A percentile compares a stretch with the other conserved stretches of the same genome.
Evolutionary conservation across 1,140 invertebrate genomes (phyloP).

Genomic region (Leptopilina clavipes): DNA sequence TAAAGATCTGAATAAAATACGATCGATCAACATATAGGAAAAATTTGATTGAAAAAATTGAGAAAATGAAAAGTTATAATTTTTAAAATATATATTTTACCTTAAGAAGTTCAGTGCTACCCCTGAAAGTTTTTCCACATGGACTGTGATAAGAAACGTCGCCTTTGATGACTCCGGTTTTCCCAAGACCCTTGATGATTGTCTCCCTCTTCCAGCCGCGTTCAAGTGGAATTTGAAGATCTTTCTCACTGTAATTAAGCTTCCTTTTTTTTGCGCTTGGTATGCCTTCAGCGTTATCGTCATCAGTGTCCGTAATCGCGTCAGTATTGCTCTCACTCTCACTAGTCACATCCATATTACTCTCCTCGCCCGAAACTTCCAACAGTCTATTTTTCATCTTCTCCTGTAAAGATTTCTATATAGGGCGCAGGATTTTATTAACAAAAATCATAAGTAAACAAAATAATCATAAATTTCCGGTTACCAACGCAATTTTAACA

Average conservation of each 20-base stretch:
- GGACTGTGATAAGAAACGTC: slow-evolving; percentile 94
- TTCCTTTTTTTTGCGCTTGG: slow-evolving; percentile 72
- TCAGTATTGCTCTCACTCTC: slow-evolving; percentile 74
- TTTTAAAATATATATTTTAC: slow-evolving; percentile 66
- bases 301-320: slow-evolving; percentile 76
- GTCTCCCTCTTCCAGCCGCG: slow-evolving; percentile 94
- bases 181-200: slow-evolving; percentile 87
- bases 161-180: slow-evolving; percentile 86
- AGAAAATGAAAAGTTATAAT: too few species aligned
- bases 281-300: slow-evolving; percentile 71
- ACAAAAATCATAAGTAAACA: slow-evolving; percentile 60
- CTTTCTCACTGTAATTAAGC: slow-evolving; percentile 75
- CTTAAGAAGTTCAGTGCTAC: slow-evolving; percentile 83
- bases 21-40: too few species aligned
- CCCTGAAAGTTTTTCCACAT: slow-evolving; percentile 85
- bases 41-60: too few species aligned
- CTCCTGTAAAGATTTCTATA: slow-evolving; percentile 75
- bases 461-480: not conserved
- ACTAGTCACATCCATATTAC: slow-evolving; percentile 74
- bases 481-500: not conserved
- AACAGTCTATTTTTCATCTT: slow-evolving; percentile 78
- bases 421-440: slow-evolving; percentile 62
- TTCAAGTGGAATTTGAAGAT: slow-evolving; percentile 84
- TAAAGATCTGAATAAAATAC: too few species aligned
- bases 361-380: slow-evolving; percentile 76